Percentiles rank a stretch among this genome's conserved stretches.
phyloP scores from a whole-genome alignment of 2,797 vertebrate species.

The Propithecus deckenii region DNA sequence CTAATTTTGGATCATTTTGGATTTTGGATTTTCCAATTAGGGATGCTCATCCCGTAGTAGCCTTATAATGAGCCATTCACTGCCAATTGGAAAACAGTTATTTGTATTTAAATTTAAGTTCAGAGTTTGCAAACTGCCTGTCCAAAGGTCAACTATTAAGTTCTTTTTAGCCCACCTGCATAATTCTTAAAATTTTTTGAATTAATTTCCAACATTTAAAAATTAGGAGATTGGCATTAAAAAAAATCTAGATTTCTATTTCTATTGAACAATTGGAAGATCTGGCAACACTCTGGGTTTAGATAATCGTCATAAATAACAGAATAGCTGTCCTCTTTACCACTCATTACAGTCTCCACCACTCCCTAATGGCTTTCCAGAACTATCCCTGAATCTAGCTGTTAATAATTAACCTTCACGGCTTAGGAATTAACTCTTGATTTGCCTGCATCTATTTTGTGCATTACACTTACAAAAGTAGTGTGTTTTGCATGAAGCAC shows the following conservation, averaged over 20 bases:
- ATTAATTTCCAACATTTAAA: constrained; percentile 1
- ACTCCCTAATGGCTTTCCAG: not conserved
- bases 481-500: not conserved
- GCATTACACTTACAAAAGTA: not conserved
- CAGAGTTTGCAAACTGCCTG: not conserved
- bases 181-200: constrained; percentile 11
- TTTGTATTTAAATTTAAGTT: constrained; percentile 34
- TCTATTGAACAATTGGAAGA: not conserved
- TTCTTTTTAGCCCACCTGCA: constrained; percentile 7
- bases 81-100: not conserved
- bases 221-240: not conserved
- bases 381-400: not conserved
- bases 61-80: not conserved
- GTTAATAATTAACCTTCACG: not conserved
- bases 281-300: not conserved
- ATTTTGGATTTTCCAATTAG: not conserved
- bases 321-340: not conserved
- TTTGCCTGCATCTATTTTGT: constrained; percentile 4
- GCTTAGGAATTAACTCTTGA: not conserved
- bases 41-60: not conserved
- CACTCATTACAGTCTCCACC: not conserved
- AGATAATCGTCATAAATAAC: not conserved
- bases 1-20: not conserved
- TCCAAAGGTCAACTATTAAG: not conserved
- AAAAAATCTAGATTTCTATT: constrained; percentile 11